Conservation (phyloP, 2,888 invertebrate genomes). For the Loripinus fragilis region DNA sequence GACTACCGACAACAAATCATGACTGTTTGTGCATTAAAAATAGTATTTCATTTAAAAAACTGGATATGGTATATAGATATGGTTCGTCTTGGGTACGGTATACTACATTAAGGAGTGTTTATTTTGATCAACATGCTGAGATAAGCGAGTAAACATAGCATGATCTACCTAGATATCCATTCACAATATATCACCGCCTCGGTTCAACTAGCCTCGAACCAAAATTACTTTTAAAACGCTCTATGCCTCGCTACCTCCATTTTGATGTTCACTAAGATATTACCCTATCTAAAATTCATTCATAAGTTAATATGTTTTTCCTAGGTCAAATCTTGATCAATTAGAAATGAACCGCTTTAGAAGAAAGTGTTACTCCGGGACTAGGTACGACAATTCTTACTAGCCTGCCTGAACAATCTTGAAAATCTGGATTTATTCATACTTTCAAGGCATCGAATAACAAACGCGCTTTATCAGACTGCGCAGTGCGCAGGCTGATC, state of each 20-base stretch:
- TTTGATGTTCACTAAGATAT: neutral
- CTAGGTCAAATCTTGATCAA: conserved; percentile 1
- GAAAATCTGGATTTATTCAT: no score
- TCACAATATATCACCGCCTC: conserved; percentile 5
- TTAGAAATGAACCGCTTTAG: neutral
- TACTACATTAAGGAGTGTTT: conserved; percentile 16
- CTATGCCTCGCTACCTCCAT: neutral
- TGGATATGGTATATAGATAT: no score
- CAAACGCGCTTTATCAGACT: no score
- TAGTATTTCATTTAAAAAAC: no score
- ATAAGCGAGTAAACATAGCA: conserved; percentile 9
- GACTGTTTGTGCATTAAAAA: no score
- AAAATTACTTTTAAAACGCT: conserved; percentile 1
- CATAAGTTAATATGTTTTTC: conserved; percentile 13
- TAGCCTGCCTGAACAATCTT: no score
- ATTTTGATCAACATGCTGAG: conserved; percentile 14
- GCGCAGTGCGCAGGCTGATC: no score
- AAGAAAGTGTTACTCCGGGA: no score
- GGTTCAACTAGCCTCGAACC: conserved; percentile 8
- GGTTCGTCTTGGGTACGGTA: no score
- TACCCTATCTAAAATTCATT: conserved; percentile 10
- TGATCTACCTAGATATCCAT: neutral
- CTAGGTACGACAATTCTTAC: no score
- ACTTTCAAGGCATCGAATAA: no score
- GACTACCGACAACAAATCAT: no score